These are phyloP conservation scores for Drosophila neutralis DNA, from an alignment of 2,888 invertebrate species.

Conservation along the genomic window DNA sequence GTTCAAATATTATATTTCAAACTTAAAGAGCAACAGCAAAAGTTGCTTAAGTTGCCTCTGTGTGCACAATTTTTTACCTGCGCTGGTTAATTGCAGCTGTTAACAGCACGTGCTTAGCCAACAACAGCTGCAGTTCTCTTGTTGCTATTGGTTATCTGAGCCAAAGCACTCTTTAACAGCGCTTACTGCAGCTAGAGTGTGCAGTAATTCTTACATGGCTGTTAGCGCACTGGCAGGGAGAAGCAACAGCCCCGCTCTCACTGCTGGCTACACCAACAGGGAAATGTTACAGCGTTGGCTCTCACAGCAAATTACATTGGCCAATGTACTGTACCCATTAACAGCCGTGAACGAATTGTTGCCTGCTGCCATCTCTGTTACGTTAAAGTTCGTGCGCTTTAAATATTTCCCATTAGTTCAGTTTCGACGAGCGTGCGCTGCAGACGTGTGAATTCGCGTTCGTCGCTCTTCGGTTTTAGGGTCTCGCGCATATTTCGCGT, in stretches of 20 bases:
- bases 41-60: conserved; percentile 8
- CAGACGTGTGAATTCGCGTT: conserved; percentile 43
- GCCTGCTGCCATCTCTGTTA: conserved; percentile 10
- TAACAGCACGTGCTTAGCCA: conserved; percentile 50
- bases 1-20: conserved; percentile 43
- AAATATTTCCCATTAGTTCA: conserved; percentile 59
- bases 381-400: conserved; percentile 14
- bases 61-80: conserved; percentile 17
- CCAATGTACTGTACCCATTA: neutral
- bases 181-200: neutral
- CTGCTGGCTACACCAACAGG: conserved; percentile 5
- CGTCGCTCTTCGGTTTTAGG: conserved; percentile 35
- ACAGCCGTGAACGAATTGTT: neutral
- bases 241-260: conserved; percentile 4
- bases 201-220: conserved; percentile 21
- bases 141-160: conserved; percentile 24
- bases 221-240: conserved; percentile 1
- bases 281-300: neutral
- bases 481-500: conserved; percentile 57
- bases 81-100: conserved; percentile 47
- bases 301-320: conserved; percentile 4
- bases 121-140: conserved; percentile 39
- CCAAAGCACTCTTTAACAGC: conserved; percentile 12
- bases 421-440: conserved; percentile 37
- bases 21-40: conserved; percentile 11